Evolutionary conservation across 53 echinoderm and acorn worm species (phyloP).

Genomic region (Glandiceps talaboti): DNA sequence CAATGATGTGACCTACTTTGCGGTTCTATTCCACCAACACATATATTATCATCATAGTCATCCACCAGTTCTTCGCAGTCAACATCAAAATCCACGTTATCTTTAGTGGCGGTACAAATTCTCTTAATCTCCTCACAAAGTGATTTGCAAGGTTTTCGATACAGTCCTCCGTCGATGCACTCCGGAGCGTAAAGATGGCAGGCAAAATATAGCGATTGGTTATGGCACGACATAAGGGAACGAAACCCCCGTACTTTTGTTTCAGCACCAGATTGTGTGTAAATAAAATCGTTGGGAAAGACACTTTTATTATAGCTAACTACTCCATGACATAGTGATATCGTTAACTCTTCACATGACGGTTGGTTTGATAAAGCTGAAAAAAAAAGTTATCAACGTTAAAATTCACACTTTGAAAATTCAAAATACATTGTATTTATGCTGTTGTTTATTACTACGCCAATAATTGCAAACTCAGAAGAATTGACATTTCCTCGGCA

Average conservation of each 20-base stretch:
- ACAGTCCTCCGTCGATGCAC: not conserved
- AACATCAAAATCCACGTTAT: not conserved
- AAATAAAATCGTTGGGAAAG: not conserved
- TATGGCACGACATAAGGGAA: not conserved
- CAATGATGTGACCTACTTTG: too few species aligned
- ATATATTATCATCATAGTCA: not conserved
- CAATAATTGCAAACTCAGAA: too few species aligned
- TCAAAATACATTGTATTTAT: too few species aligned
- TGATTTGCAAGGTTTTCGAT: not conserved
- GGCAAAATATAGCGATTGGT: not conserved
- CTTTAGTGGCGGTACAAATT: not conserved
- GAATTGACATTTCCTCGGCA: too few species aligned
- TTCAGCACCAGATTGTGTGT: not conserved
- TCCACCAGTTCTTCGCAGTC: not conserved
- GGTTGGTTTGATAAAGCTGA: too few species aligned
- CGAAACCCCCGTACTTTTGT: not conserved
- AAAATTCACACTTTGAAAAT: too few species aligned
- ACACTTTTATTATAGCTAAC: not conserved
- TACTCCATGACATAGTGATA: not conserved
- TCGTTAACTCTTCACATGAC: not conserved
- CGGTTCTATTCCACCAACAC: not conserved
- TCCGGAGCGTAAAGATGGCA: not conserved
- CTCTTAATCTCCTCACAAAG: not conserved
- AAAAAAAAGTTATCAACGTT: too few species aligned
- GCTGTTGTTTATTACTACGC: too few species aligned